Base-by-base conservation (phyloP, 2,797 vertebrate species). In the Cheirogaleus major region DNA sequence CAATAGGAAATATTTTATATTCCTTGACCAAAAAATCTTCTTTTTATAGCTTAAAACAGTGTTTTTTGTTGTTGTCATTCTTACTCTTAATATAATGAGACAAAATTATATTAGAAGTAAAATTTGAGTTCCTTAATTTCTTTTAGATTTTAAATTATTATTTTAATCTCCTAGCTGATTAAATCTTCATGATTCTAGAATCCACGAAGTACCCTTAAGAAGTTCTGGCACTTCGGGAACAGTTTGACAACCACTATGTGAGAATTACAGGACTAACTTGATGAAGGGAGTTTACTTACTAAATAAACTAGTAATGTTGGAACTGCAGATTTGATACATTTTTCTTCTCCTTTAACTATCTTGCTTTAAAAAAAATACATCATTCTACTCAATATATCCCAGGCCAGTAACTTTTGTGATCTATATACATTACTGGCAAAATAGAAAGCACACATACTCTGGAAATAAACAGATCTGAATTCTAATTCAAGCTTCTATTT, bases 51-150 rank as follows among this genome's bases (percentile, higher is more conserved):
- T 20, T 69, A 43, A 65, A 30, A 84, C 4, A 78, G 43, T 85
- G 6, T 61, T 96, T 45, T 30, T 63, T 43, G 25, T 63, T 87
- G 25, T 83, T 97, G 57, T 61, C 35, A 18, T 89, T 89, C 41
- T 92, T 96, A 93, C 12, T 13, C 9, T 12, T 73, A 50, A 50
- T 73, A 63, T 61, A 69, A 65, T 78, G 17, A 75, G 20, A 17
- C 59, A 91, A 81, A 84, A 80, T 84, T 80, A 84, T 89, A 43
- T 59, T 92, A 78, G 63, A 93, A 63, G 20, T 91, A 61, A 86
- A 85, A 87, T 25, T 69, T 17, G 55, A 80, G 13, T 55, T 91
- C 11, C 27, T 73, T 83, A 48, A 3, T 85, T 83, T 79, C 20
- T 50, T 50, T 82, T 72, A 63, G 57, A 79, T 93, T 57, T 88